These are phyloP conservation scores for Clarias macrocephalus DNA, from an alignment of 2,113 vertebrate species.

Conservation along the genomic window DNA sequence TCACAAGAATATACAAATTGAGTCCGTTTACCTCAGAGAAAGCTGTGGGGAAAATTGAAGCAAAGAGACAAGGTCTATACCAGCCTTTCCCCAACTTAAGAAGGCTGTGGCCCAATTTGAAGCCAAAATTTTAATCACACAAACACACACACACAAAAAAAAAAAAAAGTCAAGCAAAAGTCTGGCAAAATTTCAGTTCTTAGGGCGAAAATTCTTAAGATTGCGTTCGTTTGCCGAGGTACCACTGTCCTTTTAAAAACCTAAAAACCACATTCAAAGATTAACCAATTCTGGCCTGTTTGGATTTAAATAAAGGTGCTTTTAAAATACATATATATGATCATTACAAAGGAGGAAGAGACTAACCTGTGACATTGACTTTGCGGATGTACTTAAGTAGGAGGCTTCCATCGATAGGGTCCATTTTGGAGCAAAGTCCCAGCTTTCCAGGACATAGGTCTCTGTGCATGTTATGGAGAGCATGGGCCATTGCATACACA, in stretches of 20 bases:
- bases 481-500: conserved; percentile 93
- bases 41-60: conserved; percentile 2
- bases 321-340: neutral
- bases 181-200: too few relatives aligned
- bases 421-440: conserved; percentile 90
- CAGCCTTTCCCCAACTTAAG: neutral
- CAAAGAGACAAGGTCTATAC: conserved; percentile 20
- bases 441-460: conserved; percentile 88
- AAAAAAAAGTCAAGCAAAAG: too few relatives aligned
- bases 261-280: neutral
- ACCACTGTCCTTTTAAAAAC: neutral
- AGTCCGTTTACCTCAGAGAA: neutral
- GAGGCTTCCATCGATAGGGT: conserved; percentile 87
- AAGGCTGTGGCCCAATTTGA: too few relatives aligned
- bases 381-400: conserved; percentile 94
- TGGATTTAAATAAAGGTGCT: neutral
- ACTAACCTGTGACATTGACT: conserved; percentile 92
- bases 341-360: neutral
- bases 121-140: too few relatives aligned
- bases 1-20: conserved; percentile 22
- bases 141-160: too few relatives aligned
- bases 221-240: too few relatives aligned
- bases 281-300: neutral
- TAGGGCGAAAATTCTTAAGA: too few relatives aligned
- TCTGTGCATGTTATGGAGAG: conserved; percentile 92